phyloP scores from a whole-genome alignment of 2,888 invertebrate genomes.

The Bruchidius siliquastri region DNA sequence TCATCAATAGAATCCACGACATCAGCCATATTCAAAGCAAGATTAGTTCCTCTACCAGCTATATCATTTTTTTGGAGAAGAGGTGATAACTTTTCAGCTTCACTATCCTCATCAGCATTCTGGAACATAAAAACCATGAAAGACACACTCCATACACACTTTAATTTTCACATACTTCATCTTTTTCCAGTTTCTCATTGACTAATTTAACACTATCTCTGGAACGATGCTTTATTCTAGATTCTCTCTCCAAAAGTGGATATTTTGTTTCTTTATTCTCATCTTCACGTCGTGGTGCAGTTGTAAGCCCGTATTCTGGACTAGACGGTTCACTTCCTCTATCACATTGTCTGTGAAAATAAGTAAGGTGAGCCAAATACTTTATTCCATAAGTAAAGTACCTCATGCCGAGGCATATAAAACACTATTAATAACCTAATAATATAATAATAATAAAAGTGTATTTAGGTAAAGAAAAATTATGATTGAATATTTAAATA shows the following conservation, averaged over 20 bases:
- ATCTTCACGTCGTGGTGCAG: conserved; percentile 59
- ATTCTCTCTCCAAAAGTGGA: conserved; percentile 38
- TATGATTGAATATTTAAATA: too few species aligned
- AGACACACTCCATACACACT: background rate
- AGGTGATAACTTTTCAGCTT: conserved; percentile 77
- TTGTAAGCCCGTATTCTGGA: conserved; percentile 66
- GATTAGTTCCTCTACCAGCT: conserved; percentile 30
- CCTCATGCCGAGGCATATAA: too few species aligned
- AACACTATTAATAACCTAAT: too few species aligned
- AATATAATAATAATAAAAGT: too few species aligned
- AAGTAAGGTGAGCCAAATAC: too few species aligned
- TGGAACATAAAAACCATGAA: conserved; percentile 26
- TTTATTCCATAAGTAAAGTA: too few species aligned
- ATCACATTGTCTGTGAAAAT: conserved; percentile 39
- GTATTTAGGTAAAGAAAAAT: too few species aligned
- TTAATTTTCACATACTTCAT: conserved; percentile 36
- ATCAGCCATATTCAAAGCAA: conserved; percentile 49
- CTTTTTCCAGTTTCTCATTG: conserved; percentile 54
- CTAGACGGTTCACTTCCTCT: conserved; percentile 45
- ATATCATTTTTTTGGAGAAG: conserved; percentile 52
- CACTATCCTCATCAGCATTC: conserved; percentile 71
- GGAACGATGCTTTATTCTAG: conserved; percentile 38
- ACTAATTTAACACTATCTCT: conserved; percentile 56
- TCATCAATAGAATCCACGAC: conserved; percentile 60
- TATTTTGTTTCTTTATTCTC: conserved; percentile 49